These are phyloP conservation scores for Sebastes itinus DNA, from an alignment of 2,797 vertebrate species.

Conservation along the genomic window DNA sequence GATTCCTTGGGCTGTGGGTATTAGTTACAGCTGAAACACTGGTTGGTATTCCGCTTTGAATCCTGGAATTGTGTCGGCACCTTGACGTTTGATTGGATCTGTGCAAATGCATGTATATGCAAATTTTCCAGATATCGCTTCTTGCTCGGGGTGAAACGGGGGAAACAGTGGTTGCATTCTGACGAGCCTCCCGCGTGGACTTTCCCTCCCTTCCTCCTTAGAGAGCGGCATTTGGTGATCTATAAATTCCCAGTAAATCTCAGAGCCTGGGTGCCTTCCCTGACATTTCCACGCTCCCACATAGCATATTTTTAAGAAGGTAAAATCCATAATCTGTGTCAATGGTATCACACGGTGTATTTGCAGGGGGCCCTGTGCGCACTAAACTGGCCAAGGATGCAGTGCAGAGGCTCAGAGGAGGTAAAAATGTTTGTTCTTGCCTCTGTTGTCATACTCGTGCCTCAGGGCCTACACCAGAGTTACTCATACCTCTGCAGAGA, in stretches of 20 bases:
- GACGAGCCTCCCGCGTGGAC: constrained; percentile 66
- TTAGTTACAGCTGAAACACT: constrained; percentile 79
- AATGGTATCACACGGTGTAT: constrained; percentile 82
- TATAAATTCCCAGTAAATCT: constrained; percentile 84
- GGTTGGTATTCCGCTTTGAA: constrained; percentile 77
- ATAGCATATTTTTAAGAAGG: constrained; percentile 84
- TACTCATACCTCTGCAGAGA: constrained; percentile 70
- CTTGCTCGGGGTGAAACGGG: constrained; percentile 77
- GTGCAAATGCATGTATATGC: constrained; percentile 85
- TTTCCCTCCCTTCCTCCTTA: constrained; percentile 56
- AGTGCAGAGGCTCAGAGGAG: constrained; percentile 74
- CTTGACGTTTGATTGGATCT: constrained; percentile 86
- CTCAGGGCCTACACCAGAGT: constrained; percentile 65
- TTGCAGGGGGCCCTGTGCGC: constrained; percentile 61
- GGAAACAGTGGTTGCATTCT: constrained; percentile 78
- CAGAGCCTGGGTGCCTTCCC: constrained; percentile 71
- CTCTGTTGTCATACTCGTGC: constrained; percentile 73
- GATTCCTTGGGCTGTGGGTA: constrained; percentile 65
- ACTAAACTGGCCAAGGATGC: constrained; percentile 72
- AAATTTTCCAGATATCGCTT: constrained; percentile 80
- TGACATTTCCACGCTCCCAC: constrained; percentile 83
- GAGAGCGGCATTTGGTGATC: constrained; percentile 77
- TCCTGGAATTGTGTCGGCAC: constrained; percentile 79
- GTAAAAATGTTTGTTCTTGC: constrained; percentile 81
- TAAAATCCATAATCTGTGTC: constrained; percentile 87